Evolutionary conservation across 2,888 invertebrate genomes (phyloP), one percentile per base, ranked within the genome.

Genomic region (Gandaritis pyraliata): DNA sequence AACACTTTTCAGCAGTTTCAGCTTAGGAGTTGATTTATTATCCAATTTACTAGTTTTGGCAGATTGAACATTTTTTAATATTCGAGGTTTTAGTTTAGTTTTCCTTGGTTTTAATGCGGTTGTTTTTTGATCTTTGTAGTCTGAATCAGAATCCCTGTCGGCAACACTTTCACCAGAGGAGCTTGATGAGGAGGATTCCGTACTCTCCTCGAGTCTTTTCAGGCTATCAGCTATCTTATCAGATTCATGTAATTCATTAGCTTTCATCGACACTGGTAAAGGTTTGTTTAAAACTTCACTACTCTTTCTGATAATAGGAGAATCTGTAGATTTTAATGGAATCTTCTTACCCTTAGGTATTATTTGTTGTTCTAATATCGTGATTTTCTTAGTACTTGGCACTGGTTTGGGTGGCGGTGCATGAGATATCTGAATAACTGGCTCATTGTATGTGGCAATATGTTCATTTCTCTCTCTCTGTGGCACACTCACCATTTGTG

Each of bases 61-160:
- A 47, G 73, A 61, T 41, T 76, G 76, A 16, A 72, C 68, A 65
- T 69, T 76, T 70, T 91, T 91, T 30, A 91, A 72, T 71, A 91
- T 91, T 54, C 90, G 77, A 49, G 91, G 90, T 72, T 91, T 92
- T 13, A 81, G 60, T 77, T 89, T 91, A 18, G 66, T 68, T 66
- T 82, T 87, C 59, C 80, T 86, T n/a, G 82, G 65, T 66, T 86
- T 83, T 4, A 82, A 61, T 51, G 86, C 72, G 39, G 76, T 76
- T 57, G 89, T 87, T 72, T 83, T 88, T 61, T 82, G 79, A 56
- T 93, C 93, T 73, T 92, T 93, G 61, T 94, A 93, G 71, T 94
- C 93, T 64, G 94, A 94, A 85, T 94, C 94, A 33, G 94, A 93
- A 73, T 94, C 94, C 77, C 94, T 93, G 60, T 94, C 94, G 48